Percentiles rank a stretch among this genome's conserved stretches.
phyloP scores from a whole-genome alignment of 2,888 invertebrate species.

The Idaea straminata region DNA sequence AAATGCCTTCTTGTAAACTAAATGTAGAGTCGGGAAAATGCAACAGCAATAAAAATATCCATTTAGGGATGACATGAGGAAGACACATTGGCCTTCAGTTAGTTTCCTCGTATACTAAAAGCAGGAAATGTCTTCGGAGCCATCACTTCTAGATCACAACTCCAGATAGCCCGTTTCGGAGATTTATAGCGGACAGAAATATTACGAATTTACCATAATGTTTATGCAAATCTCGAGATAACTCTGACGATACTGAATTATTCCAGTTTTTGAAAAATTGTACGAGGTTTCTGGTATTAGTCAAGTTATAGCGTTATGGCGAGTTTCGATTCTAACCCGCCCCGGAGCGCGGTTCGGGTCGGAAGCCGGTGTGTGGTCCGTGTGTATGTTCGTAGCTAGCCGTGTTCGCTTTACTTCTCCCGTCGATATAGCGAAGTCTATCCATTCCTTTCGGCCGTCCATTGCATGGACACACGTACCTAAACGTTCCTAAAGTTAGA shows the following conservation, averaged over 20 bases:
- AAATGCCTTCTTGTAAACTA: neutral
- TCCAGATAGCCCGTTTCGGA: conserved; percentile 25
- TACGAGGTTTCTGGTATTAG: conserved; percentile 13
- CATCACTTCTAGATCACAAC: conserved; percentile 22
- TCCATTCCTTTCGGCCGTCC: conserved; percentile 53
- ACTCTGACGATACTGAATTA: conserved; percentile 24
- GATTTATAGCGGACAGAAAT: conserved; percentile 28
- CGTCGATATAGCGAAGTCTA: conserved; percentile 25
- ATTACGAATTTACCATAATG: conserved; percentile 27
- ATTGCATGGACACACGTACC: conserved; percentile 65
- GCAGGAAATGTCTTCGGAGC: conserved; percentile 23
- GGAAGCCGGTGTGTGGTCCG: conserved; percentile 3
- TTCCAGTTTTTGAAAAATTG: neutral
- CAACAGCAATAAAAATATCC: conserved; percentile 25
- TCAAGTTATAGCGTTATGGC: conserved; percentile 29
- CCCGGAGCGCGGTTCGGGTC: conserved; percentile 6
- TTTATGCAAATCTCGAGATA: conserved; percentile 30
- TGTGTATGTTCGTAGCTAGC: conserved; percentile 59
- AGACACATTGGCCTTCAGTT: conserved; percentile 24
- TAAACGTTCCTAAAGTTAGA: conserved; percentile 55
- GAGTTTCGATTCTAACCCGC: conserved; percentile 5
- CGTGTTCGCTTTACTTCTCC: conserved; percentile 68
- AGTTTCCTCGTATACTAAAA: conserved; percentile 22
- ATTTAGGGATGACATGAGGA: conserved; percentile 22
- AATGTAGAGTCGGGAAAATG: conserved; percentile 11